phyloP scores from a whole-genome alignment of 2,888 invertebrate species.

The Aphidoletes aphidimyza region DNA sequence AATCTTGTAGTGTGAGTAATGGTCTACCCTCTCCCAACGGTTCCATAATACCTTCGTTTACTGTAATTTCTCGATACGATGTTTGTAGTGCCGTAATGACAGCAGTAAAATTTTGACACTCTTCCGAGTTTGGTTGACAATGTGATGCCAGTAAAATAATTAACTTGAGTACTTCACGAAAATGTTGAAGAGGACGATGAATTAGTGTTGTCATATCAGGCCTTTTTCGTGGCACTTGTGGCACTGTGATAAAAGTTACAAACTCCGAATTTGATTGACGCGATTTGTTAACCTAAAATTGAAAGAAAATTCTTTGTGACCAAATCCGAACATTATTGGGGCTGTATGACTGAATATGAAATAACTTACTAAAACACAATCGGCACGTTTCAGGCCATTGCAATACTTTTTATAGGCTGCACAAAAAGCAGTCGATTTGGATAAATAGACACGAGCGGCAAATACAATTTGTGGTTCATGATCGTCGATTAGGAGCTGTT shows the following conservation, averaged over 20 bases:
- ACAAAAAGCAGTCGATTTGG: constrained; percentile 78
- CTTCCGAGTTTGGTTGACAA: constrained; percentile 66
- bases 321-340: neutral
- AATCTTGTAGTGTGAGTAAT: constrained; percentile 81
- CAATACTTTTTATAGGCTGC: constrained; percentile 85
- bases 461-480: constrained; percentile 77
- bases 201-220: constrained; percentile 87
- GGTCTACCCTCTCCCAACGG: constrained; percentile 85
- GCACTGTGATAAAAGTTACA: constrained; percentile 81
- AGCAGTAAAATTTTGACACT: constrained; percentile 65
- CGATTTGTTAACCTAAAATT: constrained; percentile 73
- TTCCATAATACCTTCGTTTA: constrained; percentile 86
- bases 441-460: constrained; percentile 77
- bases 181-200: constrained; percentile 86
- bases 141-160: constrained; percentile 69
- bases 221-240: constrained; percentile 81
- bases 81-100: constrained; percentile 69
- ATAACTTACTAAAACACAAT: constrained; percentile 78
- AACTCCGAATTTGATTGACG: constrained; percentile 82
- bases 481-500: constrained; percentile 78
- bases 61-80: constrained; percentile 83
- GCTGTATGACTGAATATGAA: neutral
- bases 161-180: constrained; percentile 73
- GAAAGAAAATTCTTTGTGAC: constrained; percentile 31
- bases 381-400: constrained; percentile 84